A percentile compares a stretch with the other conserved stretches of the same genome.
These are phyloP conservation scores for Gallirallus australis DNA, from an alignment of 2,797 vertebrate genomes.

Conservation along the genomic window DNA sequence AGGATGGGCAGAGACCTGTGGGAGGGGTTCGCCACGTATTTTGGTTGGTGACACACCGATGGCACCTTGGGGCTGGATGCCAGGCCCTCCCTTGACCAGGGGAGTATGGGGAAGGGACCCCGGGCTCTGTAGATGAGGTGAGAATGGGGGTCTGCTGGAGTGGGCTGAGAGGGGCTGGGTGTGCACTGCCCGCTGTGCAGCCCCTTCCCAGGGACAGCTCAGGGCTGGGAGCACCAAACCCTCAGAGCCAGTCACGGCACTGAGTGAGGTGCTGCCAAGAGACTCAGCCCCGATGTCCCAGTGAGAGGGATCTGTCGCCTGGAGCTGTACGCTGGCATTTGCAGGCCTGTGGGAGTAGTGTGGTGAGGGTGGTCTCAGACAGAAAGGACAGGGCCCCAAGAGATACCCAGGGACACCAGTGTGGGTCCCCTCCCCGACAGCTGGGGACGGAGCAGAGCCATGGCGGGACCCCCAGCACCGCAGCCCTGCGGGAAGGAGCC, in stretches of 20 bases:
- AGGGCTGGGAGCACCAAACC: not conserved
- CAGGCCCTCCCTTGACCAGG: not conserved
- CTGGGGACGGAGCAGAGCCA: not conserved
- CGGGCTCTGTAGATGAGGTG: not conserved
- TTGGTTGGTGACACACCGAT: accelerated
- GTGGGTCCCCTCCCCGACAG: accelerated
- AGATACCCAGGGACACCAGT: not conserved
- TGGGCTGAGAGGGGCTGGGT: not conserved
- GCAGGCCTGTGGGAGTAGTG: accelerated
- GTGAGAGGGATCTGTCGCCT: not conserved
- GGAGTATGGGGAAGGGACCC: accelerated
- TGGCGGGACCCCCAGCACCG: too few species aligned
- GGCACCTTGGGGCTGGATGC: not conserved
- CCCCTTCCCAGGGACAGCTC: not conserved
- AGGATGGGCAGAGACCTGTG: not conserved
- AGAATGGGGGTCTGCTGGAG: not conserved
- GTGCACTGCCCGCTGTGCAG: too few species aligned
- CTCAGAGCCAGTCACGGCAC: not conserved
- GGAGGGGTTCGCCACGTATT: not conserved
- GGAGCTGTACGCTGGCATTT: not conserved
- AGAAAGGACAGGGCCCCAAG: not conserved
- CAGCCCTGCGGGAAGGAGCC: not conserved
- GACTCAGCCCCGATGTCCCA: accelerated
- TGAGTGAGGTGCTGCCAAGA: not conserved
- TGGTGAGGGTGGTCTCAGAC: not conserved